Evolutionary conservation across 2,113 vertebrate species (phyloP).

Genomic region (Corythornis cristatus): DNA sequence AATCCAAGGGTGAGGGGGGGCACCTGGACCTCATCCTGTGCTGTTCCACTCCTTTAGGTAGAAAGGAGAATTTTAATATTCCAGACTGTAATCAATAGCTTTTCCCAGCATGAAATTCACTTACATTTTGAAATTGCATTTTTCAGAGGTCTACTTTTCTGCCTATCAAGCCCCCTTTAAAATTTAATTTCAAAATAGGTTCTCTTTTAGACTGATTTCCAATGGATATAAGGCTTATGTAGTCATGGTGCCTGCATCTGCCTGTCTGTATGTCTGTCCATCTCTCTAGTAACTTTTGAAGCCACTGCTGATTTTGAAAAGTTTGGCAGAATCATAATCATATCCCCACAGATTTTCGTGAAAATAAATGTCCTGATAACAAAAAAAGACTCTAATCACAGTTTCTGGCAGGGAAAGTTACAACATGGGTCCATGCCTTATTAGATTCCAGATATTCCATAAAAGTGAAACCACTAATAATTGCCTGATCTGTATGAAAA

Average conservation of each 20-base stretch:
- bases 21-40: background rate
- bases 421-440: background rate
- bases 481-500: background rate
- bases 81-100: background rate
- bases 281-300: background rate
- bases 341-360: background rate
- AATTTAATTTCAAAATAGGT: background rate
- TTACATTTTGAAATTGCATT: constrained; percentile 18
- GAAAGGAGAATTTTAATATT: constrained; percentile 10
- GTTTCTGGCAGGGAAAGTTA: background rate
- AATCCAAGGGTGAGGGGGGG: background rate
- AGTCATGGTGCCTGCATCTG: background rate
- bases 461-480: constrained; percentile 14
- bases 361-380: background rate
- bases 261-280: constrained; percentile 19
- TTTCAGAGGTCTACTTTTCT: background rate
- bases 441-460: background rate
- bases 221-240: background rate
- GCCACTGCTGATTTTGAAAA: background rate
- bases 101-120: constrained; percentile 37
- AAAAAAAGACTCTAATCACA: background rate
- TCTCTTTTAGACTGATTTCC: constrained; percentile 12
- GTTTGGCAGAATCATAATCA: background rate
- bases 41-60: background rate
- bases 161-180: background rate